Evolutionary conservation across 2,888 invertebrate species (phyloP).

Genomic region (Hoplodrina blanda): DNA sequence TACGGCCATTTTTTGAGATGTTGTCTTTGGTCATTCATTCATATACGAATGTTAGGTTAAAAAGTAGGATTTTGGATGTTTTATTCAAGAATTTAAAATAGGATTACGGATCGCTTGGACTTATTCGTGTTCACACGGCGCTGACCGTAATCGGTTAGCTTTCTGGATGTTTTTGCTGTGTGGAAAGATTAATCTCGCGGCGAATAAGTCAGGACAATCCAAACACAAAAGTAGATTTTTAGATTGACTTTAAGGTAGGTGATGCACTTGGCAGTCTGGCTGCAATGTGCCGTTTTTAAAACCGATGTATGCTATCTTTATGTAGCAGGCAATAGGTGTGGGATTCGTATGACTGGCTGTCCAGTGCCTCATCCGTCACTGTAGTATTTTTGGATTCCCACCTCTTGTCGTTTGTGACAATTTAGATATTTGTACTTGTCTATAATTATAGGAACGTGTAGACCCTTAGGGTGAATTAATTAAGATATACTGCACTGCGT

Average conservation of each 20-base stretch:
- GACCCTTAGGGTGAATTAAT: slow-evolving; percentile 17
- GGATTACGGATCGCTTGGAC: slow-evolving; percentile 22
- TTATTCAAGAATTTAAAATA: slow-evolving; percentile 18
- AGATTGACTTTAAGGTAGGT: slow-evolving; percentile 28
- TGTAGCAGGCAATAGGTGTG: slow-evolving; percentile 20
- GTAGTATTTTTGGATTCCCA: slow-evolving; percentile 53
- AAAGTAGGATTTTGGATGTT: slow-evolving; percentile 28
- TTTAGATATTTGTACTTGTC: slow-evolving; percentile 34
- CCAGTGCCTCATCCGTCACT: slow-evolving; percentile 36
- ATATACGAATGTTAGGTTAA: slow-evolving; percentile 18
- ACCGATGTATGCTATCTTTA: not conserved
- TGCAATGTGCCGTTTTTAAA: slow-evolving; percentile 3
- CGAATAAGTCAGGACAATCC: slow-evolving; percentile 23
- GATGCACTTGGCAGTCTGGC: slow-evolving; percentile 27
- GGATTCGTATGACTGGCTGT: slow-evolving; percentile 12
- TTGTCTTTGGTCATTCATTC: slow-evolving; percentile 30
- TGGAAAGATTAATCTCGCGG: not conserved
- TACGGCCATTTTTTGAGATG: slow-evolving; percentile 21
- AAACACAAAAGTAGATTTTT: slow-evolving; percentile 16
- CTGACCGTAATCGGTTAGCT: not conserved
- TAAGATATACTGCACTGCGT: slow-evolving; percentile 25
- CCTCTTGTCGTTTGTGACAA: slow-evolving; percentile 44
- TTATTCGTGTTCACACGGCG: slow-evolving; percentile 33
- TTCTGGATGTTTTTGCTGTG: not conserved
- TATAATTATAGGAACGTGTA: slow-evolving; percentile 16